phyloP scores from a whole-genome alignment of 2,888 invertebrate genomes.

The Lycophotia porphyrea region DNA sequence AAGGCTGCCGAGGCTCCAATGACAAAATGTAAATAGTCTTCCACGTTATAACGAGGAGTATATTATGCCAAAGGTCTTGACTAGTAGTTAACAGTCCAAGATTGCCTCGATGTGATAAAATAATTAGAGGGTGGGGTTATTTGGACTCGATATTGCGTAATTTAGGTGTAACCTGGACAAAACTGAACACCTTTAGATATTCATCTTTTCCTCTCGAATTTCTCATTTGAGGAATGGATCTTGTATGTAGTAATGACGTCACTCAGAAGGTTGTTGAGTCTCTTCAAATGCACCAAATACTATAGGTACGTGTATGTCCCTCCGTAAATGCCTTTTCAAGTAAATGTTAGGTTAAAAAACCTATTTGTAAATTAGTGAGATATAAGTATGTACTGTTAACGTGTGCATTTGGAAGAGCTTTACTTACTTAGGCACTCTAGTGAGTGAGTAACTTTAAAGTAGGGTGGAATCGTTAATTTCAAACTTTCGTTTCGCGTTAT shows the following conservation, averaged over 20 bases:
- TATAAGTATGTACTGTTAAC: background rate
- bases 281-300: constrained; percentile 6
- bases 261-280: background rate
- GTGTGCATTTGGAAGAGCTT: background rate
- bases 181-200: background rate
- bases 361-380: background rate
- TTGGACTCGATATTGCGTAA: background rate
- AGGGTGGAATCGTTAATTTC: background rate
- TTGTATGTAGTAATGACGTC: too few species aligned
- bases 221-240: background rate
- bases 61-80: background rate
- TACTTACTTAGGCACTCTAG: background rate
- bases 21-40: background rate
- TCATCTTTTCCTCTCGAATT: background rate
- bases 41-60: constrained; percentile 3
- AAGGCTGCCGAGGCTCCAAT: background rate
- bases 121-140: background rate
- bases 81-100: constrained; percentile 1
- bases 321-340: background rate
- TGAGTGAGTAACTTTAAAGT: background rate
- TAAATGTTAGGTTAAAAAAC: background rate
- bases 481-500: background rate
- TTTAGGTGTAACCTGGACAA: background rate
- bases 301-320: too few species aligned
- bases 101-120: background rate